Base-by-base conservation (phyloP, 2,888 invertebrate species). In the Pseudococcus longispinus region DNA sequence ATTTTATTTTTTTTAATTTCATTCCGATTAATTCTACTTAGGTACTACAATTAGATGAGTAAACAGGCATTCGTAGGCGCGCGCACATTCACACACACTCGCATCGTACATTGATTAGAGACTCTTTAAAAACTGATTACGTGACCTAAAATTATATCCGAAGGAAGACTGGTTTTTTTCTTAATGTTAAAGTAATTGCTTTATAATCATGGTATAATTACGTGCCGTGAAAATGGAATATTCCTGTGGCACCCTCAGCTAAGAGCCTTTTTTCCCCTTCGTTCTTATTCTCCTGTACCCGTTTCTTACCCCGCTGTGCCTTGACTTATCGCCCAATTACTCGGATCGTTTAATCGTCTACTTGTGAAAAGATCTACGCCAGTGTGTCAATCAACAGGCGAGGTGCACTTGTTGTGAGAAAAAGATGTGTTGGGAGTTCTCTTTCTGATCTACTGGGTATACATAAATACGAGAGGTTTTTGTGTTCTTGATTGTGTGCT, bases 191-290 rank as follows among this genome's bases (percentile, higher is more conserved):
- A 26, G 65, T 65, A 65, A 65, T 26, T 65, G 65, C 65, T 65
- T 65, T 65, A 65, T 65, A 65, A 65, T 65, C 65, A 65, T 23
- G 65, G 65, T 65, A 51, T 51, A 65, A 65, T 65, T 65, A 65
- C n/a, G 65, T n/a, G 65, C 65, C 26, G 20, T 65, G 65, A 65
- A 65, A 65, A 65, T 65, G 23, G 65, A 65, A 65, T 65, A 65
- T 65, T 23, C 26, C 20, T 13, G 20, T 65, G 4, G 23, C 65
- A 65, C 65, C 65, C 65, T 65, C 26, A 13, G 13, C 13, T 65
- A 23, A 23, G 23, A 26, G 20, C 26, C 65, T 23, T 65, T 26
- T 23, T 65, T 20, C 26, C n/a, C 65, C n/a, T 23, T 3, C 4
- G 2, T 26, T 13, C 23, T 65, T 13, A 9, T 23, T 23, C 20